Base-by-base conservation (phyloP, 2,888 invertebrate genomes). In the Sussaba pulchella region DNA sequence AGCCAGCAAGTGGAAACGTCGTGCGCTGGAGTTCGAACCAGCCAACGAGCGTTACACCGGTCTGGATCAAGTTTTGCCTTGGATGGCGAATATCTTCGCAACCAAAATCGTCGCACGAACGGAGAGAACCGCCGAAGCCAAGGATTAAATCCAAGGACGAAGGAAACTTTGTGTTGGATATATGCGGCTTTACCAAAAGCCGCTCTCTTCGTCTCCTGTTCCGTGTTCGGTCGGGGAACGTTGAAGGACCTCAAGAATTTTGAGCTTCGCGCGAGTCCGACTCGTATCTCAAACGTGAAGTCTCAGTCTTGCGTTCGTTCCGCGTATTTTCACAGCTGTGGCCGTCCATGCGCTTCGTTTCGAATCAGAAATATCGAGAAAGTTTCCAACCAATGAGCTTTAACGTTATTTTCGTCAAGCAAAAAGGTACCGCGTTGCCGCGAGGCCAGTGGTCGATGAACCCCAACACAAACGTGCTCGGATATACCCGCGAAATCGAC, bases 21-120 rank as follows among this genome's bases (percentile, higher is more conserved):
- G 26, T 36, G 45, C 3, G 57, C 24, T 21, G 26, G 57, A 31
- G 31, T 45, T 17, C 26, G 19, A n/a, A 36, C 31, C 31, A 57
- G 36, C 6, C 1, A 14, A 8, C 31, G 31, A 45, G 54, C 31
- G 70, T 31, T 43, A 19, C 21, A 19, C 26, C 6, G n/a, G 24
- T 14, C 2, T 6, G 12, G 69, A 31, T 31, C 6, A 6, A 41
- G 54, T 24, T 54, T 41, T 36, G 17, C 69, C 54, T 14, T n/a
- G 41, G 54, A 26, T 43, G 43, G 54, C 57, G 57, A 70, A 57
- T 70, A 70, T 45, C 70, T 41, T 57, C 43, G 70, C 26, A 17
- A 45, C 14, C 31, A 41, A 57, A 70, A 57, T 45, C 31, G 70
- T 70, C 9, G 26, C 54, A 26, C 70, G 45, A 45, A 57, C 31